Percentiles rank a stretch among this genome's conserved stretches.
phyloP scores from a whole-genome alignment of 2,888 invertebrate species.

The Sminthurides aquaticus region DNA sequence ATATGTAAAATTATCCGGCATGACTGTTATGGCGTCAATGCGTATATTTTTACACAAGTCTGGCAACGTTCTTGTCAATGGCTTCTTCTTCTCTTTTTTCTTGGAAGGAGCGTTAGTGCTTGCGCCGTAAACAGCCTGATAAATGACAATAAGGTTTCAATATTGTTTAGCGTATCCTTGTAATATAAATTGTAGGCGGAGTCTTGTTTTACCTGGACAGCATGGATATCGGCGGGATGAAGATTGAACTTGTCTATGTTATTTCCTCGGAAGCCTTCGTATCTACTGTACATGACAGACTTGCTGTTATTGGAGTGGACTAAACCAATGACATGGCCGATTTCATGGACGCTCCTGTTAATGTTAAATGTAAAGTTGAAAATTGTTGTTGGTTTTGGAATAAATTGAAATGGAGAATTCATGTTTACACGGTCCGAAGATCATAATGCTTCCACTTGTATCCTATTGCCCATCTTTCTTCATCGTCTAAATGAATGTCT shows the following conservation, averaged over 20 bases:
- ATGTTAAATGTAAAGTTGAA: no score
- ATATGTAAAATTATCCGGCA: conserved; percentile 76
- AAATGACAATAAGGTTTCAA: background rate
- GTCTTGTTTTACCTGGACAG: conserved; percentile 77
- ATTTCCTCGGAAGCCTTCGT: conserved; percentile 67
- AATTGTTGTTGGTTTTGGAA: no score
- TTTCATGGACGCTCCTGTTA: conserved; percentile 10
- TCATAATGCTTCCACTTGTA: conserved; percentile 7
- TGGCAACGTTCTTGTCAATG: conserved; percentile 54
- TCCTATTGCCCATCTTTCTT: conserved; percentile 23
- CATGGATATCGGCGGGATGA: conserved; percentile 78
- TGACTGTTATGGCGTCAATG: conserved; percentile 82
- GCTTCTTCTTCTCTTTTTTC: background rate
- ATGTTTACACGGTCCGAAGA: conserved; percentile 6
- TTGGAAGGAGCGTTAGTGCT: background rate
- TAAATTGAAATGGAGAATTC: no score
- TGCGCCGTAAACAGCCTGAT: conserved; percentile 9
- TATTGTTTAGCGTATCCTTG: background rate
- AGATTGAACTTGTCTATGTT: conserved; percentile 69
- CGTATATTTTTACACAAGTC: conserved; percentile 69
- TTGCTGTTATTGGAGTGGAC: conserved; percentile 17
- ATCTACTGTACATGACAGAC: conserved; percentile 26
- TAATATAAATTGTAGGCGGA: no score
- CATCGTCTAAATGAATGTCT: conserved; percentile 30
- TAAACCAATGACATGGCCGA: conserved; percentile 32